A percentile compares a stretch with the other conserved stretches of the same genome.
phyloP scores from a whole-genome alignment of 2,113 vertebrate genomes.

The human region GRCh38 chr17:11122501-11123000 shows the following conservation, averaged over 20 bases:
- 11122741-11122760: not conserved
- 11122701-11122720: not conserved
- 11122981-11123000: no score
- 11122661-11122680: not conserved
- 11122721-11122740: not conserved
- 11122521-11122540: not conserved
- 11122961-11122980: not conserved
- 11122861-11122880: not conserved
- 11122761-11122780: not conserved
- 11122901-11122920: slow-evolving; percentile 34
- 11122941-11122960: not conserved
- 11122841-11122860: not conserved
- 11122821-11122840: not conserved
- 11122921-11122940: not conserved
- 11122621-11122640: not conserved
- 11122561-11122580: no score
- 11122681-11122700: not conserved
- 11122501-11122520: not conserved
- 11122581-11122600: rapidly evolving
- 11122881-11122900: not conserved
- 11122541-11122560: not conserved
- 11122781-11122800: not conserved
- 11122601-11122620: not conserved
- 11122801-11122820: not conserved
- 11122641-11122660: not conserved